Evolutionary conservation across 2,888 invertebrate genomes (phyloP), one percentile per base, ranked within the genome.

Genomic region (Hedya salicella): DNA sequence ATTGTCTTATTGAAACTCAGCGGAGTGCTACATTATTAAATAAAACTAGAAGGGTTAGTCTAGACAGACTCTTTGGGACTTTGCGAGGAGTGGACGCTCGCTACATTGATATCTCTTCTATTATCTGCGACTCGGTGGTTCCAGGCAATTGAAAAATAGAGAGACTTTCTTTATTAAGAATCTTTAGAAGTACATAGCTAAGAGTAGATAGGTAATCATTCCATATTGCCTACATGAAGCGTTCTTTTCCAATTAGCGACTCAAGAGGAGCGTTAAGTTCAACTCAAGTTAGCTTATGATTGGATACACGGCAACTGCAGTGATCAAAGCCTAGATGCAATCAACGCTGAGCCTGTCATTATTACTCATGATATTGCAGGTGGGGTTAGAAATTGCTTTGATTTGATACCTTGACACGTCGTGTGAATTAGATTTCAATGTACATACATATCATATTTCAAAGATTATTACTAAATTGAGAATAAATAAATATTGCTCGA

Each of bases 1-100:
- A 13, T 54, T 40, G n/a, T 13, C 39, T 11, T 8, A 21, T 53
- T 21, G 46, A n/a, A 5, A 21, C 21, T 16, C 3, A 21, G 14
- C 19, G 13, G 21, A 16, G n/a, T 5, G 39, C 36, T 44, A 14
- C 30, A 16, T 49, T 19, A n/a, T 42, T 40, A 25, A 42, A n/a
- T n/a, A n/a, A 65, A 64, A 59, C 25, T 13, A 14, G 19, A 19
- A 25, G 42, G 36, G 44, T 40, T 57, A 64, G 42, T 50, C 44
- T 59, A 36, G n/a, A 44, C 36, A 65, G 59, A 65, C 52, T 52
- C 42, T 56, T 56, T 30, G 14, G 14, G 44, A 46, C 32, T 19
- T n/a, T 44, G n/a, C n/a, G 13, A 21, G 6, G n/a, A 21, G 14
- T 36, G 19, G 46, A 48, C 17, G 14, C 14, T 2, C 9, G 5